phyloP scores from a whole-genome alignment of 2,113 vertebrate species.

The Leptosomus discolor region DNA sequence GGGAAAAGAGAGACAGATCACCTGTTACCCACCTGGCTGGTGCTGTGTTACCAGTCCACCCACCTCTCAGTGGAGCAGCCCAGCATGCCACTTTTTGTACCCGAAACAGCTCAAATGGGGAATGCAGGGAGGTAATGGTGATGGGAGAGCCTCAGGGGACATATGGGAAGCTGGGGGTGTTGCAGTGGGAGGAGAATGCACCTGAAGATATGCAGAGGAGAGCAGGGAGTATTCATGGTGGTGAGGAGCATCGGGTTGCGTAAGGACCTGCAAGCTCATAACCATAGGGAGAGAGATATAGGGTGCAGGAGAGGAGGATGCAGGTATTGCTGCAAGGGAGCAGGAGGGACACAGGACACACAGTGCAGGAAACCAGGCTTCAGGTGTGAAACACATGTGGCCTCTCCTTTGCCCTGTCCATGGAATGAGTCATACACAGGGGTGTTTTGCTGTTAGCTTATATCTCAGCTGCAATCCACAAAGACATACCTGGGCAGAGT shows the following conservation, averaged over 20 bases:
- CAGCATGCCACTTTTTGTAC: not conserved
- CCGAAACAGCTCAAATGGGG: not conserved
- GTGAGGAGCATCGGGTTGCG: accelerated
- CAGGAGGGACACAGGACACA: not conserved
- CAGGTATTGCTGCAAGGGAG: not conserved
- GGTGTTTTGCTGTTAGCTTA: not conserved
- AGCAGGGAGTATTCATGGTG: not conserved
- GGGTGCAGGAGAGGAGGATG: not conserved
- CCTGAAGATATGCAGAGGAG: accelerated
- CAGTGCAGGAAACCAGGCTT: not conserved
- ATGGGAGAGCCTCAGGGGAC: not conserved
- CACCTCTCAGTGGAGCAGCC: not conserved
- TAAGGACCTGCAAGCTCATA: not conserved
- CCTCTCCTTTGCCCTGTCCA: not conserved
- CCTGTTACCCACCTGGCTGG: not conserved
- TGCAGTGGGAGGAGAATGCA: not conserved
- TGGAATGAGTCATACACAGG: accelerated
- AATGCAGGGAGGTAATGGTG: not conserved
- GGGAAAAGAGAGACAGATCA: not conserved
- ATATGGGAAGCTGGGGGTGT: not conserved
- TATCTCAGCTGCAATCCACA: not conserved
- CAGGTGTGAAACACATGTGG: not conserved
- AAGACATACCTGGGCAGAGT: not conserved
- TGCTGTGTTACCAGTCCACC: not conserved
- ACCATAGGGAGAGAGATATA: accelerated